Conservation (phyloP, 2,113 vertebrate species). For the Syrrhaptes paradoxus region DNA sequence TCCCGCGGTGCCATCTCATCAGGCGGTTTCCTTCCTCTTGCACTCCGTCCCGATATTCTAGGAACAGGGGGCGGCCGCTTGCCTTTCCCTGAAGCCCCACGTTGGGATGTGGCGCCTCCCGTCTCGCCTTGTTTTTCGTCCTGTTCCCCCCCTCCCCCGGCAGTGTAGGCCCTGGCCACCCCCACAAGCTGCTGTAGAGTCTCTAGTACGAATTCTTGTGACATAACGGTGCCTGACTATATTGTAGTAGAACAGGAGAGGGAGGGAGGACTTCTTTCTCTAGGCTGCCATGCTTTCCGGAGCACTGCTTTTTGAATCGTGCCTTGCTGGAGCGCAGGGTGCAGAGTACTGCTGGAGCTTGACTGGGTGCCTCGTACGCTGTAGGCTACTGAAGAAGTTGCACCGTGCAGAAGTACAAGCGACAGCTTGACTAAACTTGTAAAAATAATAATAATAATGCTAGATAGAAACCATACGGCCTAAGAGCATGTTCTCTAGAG, state of each 20-base stretch:
- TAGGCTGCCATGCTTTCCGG: neutral
- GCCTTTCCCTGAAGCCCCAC: neutral
- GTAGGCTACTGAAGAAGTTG: neutral
- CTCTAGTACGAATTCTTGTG: neutral
- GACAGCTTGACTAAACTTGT: neutral
- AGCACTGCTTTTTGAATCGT: neutral
- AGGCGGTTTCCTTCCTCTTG: neutral
- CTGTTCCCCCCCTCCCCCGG: neutral
- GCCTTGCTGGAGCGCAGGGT: neutral
- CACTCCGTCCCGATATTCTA: neutral
- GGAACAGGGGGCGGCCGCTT: neutral
- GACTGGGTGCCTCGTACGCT: rapidly evolving
- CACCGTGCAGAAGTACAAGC: neutral
- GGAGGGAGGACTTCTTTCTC: neutral
- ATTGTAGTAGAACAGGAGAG: neutral
- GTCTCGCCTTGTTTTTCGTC: neutral
- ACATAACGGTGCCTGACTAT: neutral
- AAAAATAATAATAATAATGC: neutral
- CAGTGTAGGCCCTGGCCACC: neutral
- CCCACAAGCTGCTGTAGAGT: neutral
- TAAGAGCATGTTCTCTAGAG: neutral
- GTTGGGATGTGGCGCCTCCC: neutral
- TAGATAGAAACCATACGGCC: neutral
- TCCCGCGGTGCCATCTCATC: neutral
- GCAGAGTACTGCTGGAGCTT: neutral